Base-by-base conservation (phyloP, 2,888 invertebrate genomes). In the Pristionchus exspectatus region DNA sequence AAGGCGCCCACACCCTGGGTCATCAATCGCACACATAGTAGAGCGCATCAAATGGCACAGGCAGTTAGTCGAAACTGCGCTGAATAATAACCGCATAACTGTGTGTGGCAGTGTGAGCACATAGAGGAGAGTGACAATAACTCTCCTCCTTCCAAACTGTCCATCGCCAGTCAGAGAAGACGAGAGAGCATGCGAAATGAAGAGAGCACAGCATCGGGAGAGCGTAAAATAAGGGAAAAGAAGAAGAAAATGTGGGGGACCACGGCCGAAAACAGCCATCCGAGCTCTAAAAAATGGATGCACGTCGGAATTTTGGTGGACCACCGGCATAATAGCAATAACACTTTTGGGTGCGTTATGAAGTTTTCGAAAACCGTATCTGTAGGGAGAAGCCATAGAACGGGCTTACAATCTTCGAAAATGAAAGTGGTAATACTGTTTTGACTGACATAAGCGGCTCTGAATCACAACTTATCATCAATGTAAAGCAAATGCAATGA, bases 21-120 rank as follows among this genome's bases (percentile, higher is more conserved):
- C 16, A 74, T 74, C 74, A 74, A 16, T 38, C 38, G 38, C 38
- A 38, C 38, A 38, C 16, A 74, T 30, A 74, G 74, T 18, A 74
- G 30, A 38, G 74, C 12, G 33, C 72, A 33, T 72, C n/a, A 74
- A 74, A 74, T n/a, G 63, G 24, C 63, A 50, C 69, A 27, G 7
- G 69, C 74, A 33, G 74, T 74, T 74, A 74, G 74, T 81, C 54
- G 74, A 44, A 54, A 81, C 81, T 81, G 81, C 44, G 44, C 81
- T 81, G 81, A 81, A 81, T 81, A 87, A 72, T 69, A 50, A 50
- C n/a, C 44, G 44, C 44, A 50, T 50, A 72, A 50, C 54, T 44
- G 50, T 33, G 84, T 10, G 44, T 50, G 38, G 38, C 2, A 38
- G 44, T 50, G 44, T 50, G 44, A 50, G 44, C 44, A 50, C 44